Evolutionary conservation across 2,797 vertebrate genomes (phyloP).

Genomic region (Emydoidea blandingii): DNA sequence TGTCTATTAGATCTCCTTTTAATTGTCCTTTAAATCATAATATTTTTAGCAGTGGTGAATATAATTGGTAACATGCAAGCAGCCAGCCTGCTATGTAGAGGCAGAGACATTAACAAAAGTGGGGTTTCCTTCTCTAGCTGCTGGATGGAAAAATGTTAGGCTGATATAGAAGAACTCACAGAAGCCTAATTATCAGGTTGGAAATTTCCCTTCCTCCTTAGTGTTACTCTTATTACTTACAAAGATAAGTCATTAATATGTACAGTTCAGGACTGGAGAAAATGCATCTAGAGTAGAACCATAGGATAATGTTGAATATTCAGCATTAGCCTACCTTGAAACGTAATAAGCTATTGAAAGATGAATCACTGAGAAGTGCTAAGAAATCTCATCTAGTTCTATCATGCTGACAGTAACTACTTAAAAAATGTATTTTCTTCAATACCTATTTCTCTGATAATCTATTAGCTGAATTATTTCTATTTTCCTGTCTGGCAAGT

Average conservation of each 20-base stretch:
- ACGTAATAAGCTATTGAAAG: neutral
- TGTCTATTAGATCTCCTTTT: neutral
- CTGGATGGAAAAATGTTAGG: neutral
- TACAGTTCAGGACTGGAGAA: neutral
- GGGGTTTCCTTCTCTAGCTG: neutral
- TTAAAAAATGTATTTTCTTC: neutral
- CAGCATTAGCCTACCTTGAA: neutral
- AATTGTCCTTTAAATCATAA: neutral
- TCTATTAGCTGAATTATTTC: no score
- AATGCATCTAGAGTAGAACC: neutral
- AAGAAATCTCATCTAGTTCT: neutral
- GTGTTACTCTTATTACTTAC: neutral
- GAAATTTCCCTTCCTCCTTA: neutral
- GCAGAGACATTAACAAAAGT: neutral
- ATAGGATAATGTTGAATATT: neutral
- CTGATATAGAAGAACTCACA: neutral
- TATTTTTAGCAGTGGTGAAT: neutral
- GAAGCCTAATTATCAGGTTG: neutral
- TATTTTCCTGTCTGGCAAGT: neutral
- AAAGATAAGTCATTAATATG: neutral
- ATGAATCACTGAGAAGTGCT: neutral
- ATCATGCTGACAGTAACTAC: neutral
- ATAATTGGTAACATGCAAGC: neutral
- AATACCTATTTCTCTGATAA: neutral
- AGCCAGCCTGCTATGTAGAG: neutral